phyloP scores from a whole-genome alignment of 1,140 invertebrate genomes.

The Gryon sp. region DNA sequence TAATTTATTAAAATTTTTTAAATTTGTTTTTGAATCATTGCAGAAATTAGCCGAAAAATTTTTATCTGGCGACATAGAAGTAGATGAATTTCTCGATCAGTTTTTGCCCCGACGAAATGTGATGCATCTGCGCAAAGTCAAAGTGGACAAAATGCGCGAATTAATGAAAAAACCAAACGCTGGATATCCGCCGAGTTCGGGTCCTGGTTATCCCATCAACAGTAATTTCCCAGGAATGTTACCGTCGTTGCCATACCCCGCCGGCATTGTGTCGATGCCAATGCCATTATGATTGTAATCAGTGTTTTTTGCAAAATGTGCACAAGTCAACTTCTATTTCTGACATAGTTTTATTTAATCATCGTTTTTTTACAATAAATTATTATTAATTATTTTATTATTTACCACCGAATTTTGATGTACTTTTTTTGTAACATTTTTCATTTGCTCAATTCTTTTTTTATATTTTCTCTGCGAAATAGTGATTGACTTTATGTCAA shows the following conservation, averaged over 20 bases:
- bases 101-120: slow-evolving; percentile 86
- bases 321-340: background rate
- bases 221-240: slow-evolving; percentile 71
- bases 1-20: too few species aligned
- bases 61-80: slow-evolving; percentile 84
- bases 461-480: too few species aligned
- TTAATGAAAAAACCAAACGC: slow-evolving; percentile 81
- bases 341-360: background rate
- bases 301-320: background rate
- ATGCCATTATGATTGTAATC: slow-evolving; percentile 75
- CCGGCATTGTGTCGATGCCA: slow-evolving; percentile 80
- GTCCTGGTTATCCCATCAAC: slow-evolving; percentile 68
- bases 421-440: too few species aligned
- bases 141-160: slow-evolving; percentile 92
- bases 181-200: slow-evolving; percentile 66
- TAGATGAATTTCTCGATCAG: slow-evolving; percentile 89
- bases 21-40: slow-evolving; percentile 43
- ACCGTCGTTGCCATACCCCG: slow-evolving; percentile 79
- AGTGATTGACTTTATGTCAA: too few species aligned
- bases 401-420: too few species aligned
- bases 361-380: background rate
- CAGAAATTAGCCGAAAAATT: slow-evolving; percentile 86
- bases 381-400: too few species aligned
- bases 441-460: too few species aligned
- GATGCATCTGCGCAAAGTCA: slow-evolving; percentile 90